Conservation (phyloP, 2,113 vertebrate genomes). For the Alosa alosa region DNA sequence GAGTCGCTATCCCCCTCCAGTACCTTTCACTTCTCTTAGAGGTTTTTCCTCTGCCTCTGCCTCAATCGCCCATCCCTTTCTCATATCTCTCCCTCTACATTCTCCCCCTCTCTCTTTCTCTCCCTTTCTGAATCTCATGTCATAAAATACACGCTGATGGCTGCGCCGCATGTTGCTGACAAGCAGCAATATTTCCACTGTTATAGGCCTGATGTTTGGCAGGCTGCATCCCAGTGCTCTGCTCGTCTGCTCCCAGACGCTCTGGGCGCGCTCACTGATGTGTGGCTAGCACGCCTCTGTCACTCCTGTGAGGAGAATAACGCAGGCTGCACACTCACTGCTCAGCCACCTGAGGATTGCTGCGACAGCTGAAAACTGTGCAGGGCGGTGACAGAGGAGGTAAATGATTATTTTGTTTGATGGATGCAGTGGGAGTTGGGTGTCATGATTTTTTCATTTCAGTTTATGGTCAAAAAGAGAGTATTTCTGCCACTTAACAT, state of each 20-base stretch:
- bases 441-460: not conserved
- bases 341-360: constrained; percentile 47
- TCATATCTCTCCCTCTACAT: not conserved
- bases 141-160: constrained; percentile 56
- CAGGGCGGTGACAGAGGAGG: not conserved
- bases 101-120: constrained; percentile 24
- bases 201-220: constrained; percentile 54
- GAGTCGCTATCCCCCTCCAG: constrained; percentile 18
- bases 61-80: constrained; percentile 27
- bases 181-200: constrained; percentile 47
- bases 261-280: constrained; percentile 26
- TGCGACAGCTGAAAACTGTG: not conserved
- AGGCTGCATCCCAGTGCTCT: constrained; percentile 44
- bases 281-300: not conserved
- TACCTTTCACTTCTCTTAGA: constrained; percentile 21
- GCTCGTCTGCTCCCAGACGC: constrained; percentile 32
- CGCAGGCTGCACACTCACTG: not conserved
- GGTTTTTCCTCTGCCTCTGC: constrained; percentile 25
- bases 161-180: constrained; percentile 45
- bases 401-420: not conserved
- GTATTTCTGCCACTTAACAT: not conserved
- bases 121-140: constrained; percentile 41
- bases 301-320: not conserved
- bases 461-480: not conserved
- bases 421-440: not conserved